Base-by-base conservation (phyloP, 2,888 invertebrate species). In the Yponomeuta plumbellus region DNA sequence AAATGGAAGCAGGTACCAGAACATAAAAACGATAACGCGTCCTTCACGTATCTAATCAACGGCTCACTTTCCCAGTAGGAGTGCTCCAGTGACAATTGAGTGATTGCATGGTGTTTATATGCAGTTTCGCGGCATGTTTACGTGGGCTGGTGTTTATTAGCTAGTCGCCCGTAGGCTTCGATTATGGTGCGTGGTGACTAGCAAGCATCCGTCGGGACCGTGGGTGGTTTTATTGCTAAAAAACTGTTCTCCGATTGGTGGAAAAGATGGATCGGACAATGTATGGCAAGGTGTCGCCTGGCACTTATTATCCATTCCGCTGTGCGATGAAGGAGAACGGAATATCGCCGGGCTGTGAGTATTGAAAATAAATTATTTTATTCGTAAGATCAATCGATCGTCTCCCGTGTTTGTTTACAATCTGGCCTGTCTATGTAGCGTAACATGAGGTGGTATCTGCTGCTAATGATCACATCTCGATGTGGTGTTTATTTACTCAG, bases 281-380 rank as follows among this genome's bases (percentile, higher is more conserved):
- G 96, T 97, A 97, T 84, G 97, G 97, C 74, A 96, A 96, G 92
- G 93, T 96, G 80, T 94, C 94, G 83, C 96, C 96, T 66, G 96
- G 96, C 77, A 95, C 95, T 80, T 94, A 96, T 85, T 95, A 96
- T 79, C 97, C 97, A 66, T 97, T 96, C 87, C 94, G 96, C 86
- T 96, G 97, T 84, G 94, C 96, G 66, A 92, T 96, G 83, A 95
- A 93, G 84, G 92, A 94, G 88, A 95, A 96, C 88, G 96, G 96
- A 79, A 95, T 95, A 73, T 94, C 95, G 77, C 96, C 96, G 75
- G 96, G 96, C 92, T 96, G 96, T 96, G 92, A 96, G 96, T 95
- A 90, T 83, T 69, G 22, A 67, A 34, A 17, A 61, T 65, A 64
- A 62, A 44, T 65, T 67, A 63, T 65, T 66, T 56, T 68, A 62